These are phyloP conservation scores for Chaetorhynchus papuensis DNA, from an alignment of 2,113 vertebrate genomes.

Conservation along the genomic window DNA sequence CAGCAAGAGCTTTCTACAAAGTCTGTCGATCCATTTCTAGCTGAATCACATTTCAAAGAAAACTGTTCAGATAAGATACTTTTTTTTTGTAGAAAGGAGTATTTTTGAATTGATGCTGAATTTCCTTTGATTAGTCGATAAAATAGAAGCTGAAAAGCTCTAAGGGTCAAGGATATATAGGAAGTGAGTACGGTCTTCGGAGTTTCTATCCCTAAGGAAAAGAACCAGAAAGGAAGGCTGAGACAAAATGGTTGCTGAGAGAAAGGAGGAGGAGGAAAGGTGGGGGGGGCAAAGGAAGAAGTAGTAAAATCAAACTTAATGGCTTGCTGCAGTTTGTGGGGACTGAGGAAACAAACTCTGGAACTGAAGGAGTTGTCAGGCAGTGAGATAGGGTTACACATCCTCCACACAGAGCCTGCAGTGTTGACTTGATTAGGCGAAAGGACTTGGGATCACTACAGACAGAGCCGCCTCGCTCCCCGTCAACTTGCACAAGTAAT, in stretches of 20 bases:
- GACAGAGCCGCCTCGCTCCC: neutral
- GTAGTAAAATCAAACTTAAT: neutral
- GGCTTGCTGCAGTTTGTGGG: constrained; percentile 1
- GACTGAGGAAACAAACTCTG: constrained; percentile 32
- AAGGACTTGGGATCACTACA: constrained; percentile 10
- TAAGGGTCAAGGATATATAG: neutral
- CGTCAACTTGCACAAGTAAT: constrained; percentile 36
- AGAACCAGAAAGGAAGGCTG: neutral
- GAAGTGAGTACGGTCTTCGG: neutral
- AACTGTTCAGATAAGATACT: neutral
- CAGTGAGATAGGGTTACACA: constrained; percentile 24
- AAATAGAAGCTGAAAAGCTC: neutral
- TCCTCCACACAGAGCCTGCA: neutral
- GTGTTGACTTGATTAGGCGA: constrained; percentile 25
- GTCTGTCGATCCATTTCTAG: neutral
- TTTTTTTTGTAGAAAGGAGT: neutral
- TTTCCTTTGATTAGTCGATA: neutral
- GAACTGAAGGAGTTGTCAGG: constrained; percentile 24
- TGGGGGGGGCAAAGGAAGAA: rapidly evolving
- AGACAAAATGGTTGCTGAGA: constrained; percentile 7
- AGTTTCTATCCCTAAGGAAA: neutral
- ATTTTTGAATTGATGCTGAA: neutral
- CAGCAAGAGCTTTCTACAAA: neutral
- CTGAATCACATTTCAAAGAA: neutral
- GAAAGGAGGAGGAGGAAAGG: rapidly evolving